Evolutionary conservation across 1,140 invertebrate species (phyloP), one percentile per base, ranked within the genome.

Genomic region (Oryzaephilus surinamensis): DNA sequence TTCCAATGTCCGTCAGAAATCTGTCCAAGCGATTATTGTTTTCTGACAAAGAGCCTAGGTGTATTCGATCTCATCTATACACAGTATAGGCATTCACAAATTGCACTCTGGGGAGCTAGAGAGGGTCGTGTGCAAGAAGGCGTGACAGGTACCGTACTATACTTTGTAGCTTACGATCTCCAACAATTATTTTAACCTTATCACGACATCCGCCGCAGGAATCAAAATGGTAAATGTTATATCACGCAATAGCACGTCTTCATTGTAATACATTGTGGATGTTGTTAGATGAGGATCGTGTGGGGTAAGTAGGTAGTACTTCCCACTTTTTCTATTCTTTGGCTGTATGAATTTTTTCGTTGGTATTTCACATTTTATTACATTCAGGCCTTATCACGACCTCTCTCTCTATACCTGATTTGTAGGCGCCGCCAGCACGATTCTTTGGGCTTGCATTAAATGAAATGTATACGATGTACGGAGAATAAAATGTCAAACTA

Each of bases 101-200:
- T 36, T 36, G 39, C 44, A 42, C 44, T 27, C 44, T 12, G 16
- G 44, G 40, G 44, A 43, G 15, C 17, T 21, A n/a, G n/a, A n/a
- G n/a, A n/a, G 28, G 44, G 40, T 41, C 44, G 44, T 46, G 44
- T 42, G 44, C 41, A 46, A 46, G 40, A 20, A 50, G 47, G 47
- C 44, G 47, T 50, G 44, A 43, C 47, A 27, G 44, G 36, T n/a
- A n/a, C n/a, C n/a, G n/a, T n/a, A 37, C 41, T 45, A 43, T 42
- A 39, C 33, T 42, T 17, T 19, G 43, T 39, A 42, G 48, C 33
- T 48, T 47, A 39, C 48, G 37, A 47, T n/a, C n/a, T 35, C 48
- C 41, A 31, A 43, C 48, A 50, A 50, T 50, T 50, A 50, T 50
- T 50, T 48, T 46, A 48, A 45, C 48, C 48, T 46, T 42, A 46